Base-by-base conservation (phyloP, 2,113 vertebrate species). In the Puffinus mauretanicus region DNA sequence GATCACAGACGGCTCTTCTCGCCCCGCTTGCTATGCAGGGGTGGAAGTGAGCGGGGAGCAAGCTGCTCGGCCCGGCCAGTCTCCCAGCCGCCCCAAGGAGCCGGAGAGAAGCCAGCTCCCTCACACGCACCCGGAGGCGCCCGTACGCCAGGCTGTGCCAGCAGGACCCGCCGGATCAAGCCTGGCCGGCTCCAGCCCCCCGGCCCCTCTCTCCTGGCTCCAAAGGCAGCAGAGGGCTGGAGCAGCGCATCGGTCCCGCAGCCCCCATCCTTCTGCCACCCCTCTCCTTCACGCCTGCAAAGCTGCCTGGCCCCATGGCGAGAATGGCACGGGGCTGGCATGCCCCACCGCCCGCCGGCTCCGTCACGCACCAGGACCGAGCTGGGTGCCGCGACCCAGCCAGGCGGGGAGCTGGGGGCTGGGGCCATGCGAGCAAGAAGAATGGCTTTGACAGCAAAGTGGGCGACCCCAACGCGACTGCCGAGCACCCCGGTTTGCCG, bases 391-490 rank as follows among this genome's bases (percentile, higher is more conserved):
- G 7, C 2, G 4, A 77, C 27, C 79, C 76, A 58, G 60, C 27
- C 0, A 5, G 27, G 84, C 46, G 26, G 0, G 49, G 60, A 49
- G 25, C 32, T 76, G 9, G 2, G 60, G 55, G 25, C 32, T 76
- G 9, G 2, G 47, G 88, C 78, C 90, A 62, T 0, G 1, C 5
- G 13, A 80, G 58, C 61, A 34, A 70, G 16, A 84, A 88, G 60
- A 97, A 97, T 97, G 96, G 98, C 97, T 98, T 98, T 91, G 94
- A 94, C 61, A 71, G 86, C 49, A 88, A 82, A 90, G 86, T 70
- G 88, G 83, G 94, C 3, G 47, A 61, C 38, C 47, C 67, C 0
- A 1, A 52, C 4, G 3, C 1, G 15, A 72, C 51, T 11, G 12
- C 65, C 3, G 2, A 92, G 90, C 78, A 30, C 72, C 91, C 72